Evolutionary conservation across 2,888 invertebrate genomes (phyloP), one percentile per base, ranked within the genome.

Genomic region (Eupeodes luniger): DNA sequence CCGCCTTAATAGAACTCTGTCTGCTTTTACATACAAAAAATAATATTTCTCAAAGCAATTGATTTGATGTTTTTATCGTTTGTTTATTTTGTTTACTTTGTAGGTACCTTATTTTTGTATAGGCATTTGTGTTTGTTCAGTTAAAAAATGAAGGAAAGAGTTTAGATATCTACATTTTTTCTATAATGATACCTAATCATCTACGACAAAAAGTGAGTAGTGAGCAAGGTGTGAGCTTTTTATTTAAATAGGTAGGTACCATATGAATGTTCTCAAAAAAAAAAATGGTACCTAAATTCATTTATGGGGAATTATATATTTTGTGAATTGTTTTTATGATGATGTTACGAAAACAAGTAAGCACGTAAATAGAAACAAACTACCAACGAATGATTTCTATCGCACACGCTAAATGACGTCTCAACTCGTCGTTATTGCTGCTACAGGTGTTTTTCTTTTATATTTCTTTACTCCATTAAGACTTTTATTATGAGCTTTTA

Each of bases 371-470:
- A 59, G 2, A 44, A 34, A 64, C 36, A 5, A 19, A 34, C 27
- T n/a, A n/a, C n/a, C 11, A 27, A 59, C 59, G n/a, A 36, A 36
- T 27, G 27, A 49, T 14, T 12, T 12, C 47, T 9, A 44, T 6
- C 47, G 27, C 59, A 57, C 34, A 34, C 59, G 14, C 7, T 7
- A 59, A 34, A 59, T 36, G 16, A 27, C 5, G 10, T 10, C n/a
- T 55, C 55, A 27, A 57, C 5, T 14, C 14, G 47, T 57, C 47
- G 19, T 59, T 47, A 14, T 44, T 57, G 16, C 14, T 70, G 47
- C 72, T 34, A 72, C 72, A 72, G 57, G 72, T 72, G 57, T 59
- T 59, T 72, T 47, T 19, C 4, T 70, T 70, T 27, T 59, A 5
- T 27, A 27, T 59, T 59, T 36, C 4, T 34, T 66, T 44, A 47